Percentiles rank a stretch among this genome's conserved stretches.
phyloP scores from a whole-genome alignment of 2,888 invertebrate genomes.

The Aphidius colemani region DNA sequence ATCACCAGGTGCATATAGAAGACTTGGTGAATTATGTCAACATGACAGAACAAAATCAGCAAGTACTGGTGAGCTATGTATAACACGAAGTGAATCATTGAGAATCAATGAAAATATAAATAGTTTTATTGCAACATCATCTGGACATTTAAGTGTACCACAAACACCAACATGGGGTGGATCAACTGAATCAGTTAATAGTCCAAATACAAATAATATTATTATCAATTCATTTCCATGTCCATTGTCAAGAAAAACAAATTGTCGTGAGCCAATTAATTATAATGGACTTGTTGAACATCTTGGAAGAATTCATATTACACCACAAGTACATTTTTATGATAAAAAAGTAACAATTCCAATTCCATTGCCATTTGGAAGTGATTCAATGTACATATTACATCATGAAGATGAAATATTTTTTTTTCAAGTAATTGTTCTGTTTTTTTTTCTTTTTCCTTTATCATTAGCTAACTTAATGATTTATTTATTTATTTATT shows the following conservation, averaged over 20 bases:
- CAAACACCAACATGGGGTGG: constrained; percentile 51
- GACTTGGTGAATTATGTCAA: constrained; percentile 39
- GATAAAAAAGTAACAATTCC: constrained; percentile 43
- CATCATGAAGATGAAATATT: constrained; percentile 48
- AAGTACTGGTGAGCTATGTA: constrained; percentile 52
- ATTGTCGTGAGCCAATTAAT: constrained; percentile 44
- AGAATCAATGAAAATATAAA: background rate
- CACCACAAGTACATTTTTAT: constrained; percentile 50
- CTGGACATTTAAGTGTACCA: constrained; percentile 41
- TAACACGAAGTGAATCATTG: constrained; percentile 16
- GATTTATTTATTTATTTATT: constrained; percentile 18
- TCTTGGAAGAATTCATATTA: constrained; percentile 42
- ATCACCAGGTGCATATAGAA: constrained; percentile 26
- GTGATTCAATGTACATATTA: constrained; percentile 45
- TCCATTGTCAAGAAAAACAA: constrained; percentile 40
- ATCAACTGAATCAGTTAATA: constrained; percentile 49
- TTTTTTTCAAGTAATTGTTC: constrained; percentile 48
- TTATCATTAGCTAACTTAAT: too few relatives aligned
- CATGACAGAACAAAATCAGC: constrained; percentile 53
- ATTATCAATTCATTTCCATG: constrained; percentile 38
- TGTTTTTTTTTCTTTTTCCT: too few relatives aligned
- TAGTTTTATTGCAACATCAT: constrained; percentile 18
- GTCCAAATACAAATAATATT: background rate
- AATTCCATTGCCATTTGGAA: constrained; percentile 46
- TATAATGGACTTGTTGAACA: constrained; percentile 46